A percentile compares a stretch with the other conserved stretches of the same genome.
Conservation (phyloP, 2,888 invertebrate species). For the Cyrtodaria siliqua region DNA sequence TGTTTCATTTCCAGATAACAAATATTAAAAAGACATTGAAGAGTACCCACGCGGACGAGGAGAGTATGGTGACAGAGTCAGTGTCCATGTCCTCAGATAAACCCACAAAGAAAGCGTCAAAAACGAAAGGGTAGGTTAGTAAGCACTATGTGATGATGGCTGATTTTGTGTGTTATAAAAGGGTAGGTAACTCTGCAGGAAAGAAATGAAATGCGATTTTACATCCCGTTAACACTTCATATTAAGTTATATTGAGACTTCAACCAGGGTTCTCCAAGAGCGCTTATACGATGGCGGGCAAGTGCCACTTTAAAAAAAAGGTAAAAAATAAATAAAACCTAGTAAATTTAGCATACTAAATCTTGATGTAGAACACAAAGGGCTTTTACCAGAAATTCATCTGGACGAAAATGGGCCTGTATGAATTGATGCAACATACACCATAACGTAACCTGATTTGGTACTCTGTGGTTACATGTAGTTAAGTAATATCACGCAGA, state of each 20-base stretch:
- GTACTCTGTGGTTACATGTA: too few species aligned
- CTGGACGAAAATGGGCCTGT: too few species aligned
- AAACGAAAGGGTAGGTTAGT: slow-evolving; percentile 88
- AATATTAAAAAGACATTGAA: slow-evolving; percentile 96
- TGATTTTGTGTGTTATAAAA: not conserved
- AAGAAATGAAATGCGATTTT: not conserved
- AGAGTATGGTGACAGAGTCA: slow-evolving; percentile 92
- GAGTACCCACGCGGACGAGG: slow-evolving; percentile 91
- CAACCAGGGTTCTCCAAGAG: too few species aligned
- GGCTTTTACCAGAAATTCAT: too few species aligned
- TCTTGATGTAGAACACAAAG: too few species aligned
- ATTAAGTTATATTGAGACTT: not conserved
- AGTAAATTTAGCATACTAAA: too few species aligned
- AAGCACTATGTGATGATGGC: not conserved
- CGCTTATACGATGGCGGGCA: not conserved
- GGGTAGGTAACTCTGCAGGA: not conserved
- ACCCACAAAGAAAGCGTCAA: slow-evolving; percentile 88
- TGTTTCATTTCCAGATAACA: slow-evolving; percentile 90
- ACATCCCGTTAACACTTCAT: not conserved
- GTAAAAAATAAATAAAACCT: too few species aligned
- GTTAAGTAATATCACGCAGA: too few species aligned
- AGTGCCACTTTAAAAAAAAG: not conserved
- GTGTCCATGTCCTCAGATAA: slow-evolving; percentile 88
- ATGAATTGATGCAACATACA: too few species aligned
- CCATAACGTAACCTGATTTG: too few species aligned